Conservation (phyloP, 64 coral and sea anemone genomes). For the Montipora efflorescens region DNA sequence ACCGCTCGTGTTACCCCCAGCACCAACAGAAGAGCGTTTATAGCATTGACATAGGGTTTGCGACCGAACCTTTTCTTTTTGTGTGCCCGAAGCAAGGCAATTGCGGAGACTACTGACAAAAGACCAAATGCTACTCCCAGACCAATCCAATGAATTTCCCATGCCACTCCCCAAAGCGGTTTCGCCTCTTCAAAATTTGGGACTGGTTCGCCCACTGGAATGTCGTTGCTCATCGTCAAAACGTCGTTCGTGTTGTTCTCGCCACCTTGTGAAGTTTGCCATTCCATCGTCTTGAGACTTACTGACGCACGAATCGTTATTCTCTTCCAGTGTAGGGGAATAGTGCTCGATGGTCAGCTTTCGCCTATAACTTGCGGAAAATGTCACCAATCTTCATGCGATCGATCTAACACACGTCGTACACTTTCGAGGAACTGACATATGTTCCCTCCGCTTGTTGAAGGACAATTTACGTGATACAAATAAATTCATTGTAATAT, state of each 20-base stretch:
- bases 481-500: not conserved
- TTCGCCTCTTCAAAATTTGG: not conserved
- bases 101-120: not conserved
- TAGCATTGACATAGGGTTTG: constrained; percentile 8
- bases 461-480: not conserved
- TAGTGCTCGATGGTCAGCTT: too few species aligned
- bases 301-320: not conserved
- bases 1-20: not conserved
- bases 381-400: not conserved
- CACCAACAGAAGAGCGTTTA: not conserved
- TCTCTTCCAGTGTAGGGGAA: too few species aligned
- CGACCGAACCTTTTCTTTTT: not conserved
- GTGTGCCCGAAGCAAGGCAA: not conserved
- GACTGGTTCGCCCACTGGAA: not conserved
- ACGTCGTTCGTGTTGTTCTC: not conserved
- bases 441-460: not conserved
- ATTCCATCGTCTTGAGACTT: too few species aligned
- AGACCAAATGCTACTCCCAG: constrained; percentile 26
- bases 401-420: not conserved
- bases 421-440: not conserved
- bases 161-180: not conserved
- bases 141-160: constrained; percentile 36
- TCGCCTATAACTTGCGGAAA: too few species aligned
- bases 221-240: not conserved
- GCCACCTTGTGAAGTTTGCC: not conserved